Conservation (phyloP, 2,797 vertebrate genomes). For the Malurus splendens region DNA sequence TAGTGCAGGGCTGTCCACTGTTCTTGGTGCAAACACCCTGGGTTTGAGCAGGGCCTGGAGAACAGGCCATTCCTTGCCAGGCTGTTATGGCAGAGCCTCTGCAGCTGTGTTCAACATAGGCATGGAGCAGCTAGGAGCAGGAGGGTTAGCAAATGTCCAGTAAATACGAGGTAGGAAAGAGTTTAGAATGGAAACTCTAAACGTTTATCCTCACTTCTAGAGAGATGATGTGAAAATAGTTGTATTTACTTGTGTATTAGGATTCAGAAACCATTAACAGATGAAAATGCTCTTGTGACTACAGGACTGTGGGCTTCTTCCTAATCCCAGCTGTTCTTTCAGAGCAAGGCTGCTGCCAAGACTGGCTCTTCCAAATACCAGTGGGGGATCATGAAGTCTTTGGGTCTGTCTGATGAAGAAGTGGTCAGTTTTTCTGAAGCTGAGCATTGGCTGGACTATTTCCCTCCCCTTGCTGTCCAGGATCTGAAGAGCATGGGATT, state of each 20-base stretch:
- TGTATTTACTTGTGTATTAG: background rate
- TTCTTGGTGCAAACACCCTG: background rate
- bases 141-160: accelerated
- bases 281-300: background rate
- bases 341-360: conserved; percentile 96
- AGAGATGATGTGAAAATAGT: background rate
- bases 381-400: conserved; percentile 94
- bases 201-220: background rate
- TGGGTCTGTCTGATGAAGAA: conserved; percentile 86
- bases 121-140: background rate
- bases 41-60: background rate
- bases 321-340: background rate
- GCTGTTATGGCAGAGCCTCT: background rate
- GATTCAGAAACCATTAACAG: background rate
- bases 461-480: conserved; percentile 87
- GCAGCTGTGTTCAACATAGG: background rate
- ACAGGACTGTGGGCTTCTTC: background rate
- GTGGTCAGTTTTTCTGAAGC: conserved; percentile 86
- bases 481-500: conserved; percentile 92
- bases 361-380: conserved; percentile 85
- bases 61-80: accelerated
- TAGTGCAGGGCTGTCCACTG: background rate
- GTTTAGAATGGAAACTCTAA: background rate
- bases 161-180: background rate
- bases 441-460: conserved; percentile 95